Evolutionary conservation across 2,113 vertebrate species (phyloP), one percentile per base, ranked within the genome.

Genomic region (Trachemys scripta): DNA sequence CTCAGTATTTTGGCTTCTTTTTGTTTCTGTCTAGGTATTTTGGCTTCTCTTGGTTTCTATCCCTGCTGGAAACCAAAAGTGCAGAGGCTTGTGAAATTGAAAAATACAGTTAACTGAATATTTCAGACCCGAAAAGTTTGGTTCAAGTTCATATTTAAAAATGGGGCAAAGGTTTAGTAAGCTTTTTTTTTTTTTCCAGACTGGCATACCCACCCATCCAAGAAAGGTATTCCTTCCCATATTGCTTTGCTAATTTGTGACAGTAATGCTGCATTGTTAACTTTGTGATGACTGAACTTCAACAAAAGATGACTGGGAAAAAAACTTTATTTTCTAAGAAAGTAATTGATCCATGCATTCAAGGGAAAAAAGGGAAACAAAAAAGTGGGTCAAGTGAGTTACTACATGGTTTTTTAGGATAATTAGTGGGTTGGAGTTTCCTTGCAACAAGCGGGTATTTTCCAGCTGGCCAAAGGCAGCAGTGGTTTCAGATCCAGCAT

Each of bases 391-490:
- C 90, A 97, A 93, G 83, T 97, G 78, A 95, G 87, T 95, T 97
- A 92, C 84, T 97, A 88, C 90, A 95, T 87, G 85, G 82, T 94
- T 93, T 93, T 93, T 97, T 78, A 85, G 80, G 80, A 80, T 97
- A 97, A 97, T 97, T 92, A 88, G 93, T 80, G 92, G 94, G 87
- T 81, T 96, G 84, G 76, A 86, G 31, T 97, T 97, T 96, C 92
- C 85, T 98, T 96, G 85, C 88, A 95, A 91, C 35, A 94, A 84
- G 27, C 22, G 4, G 89, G 93, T 94, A 88, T 96, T 96, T 97
- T 98, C 97, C 97, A 98, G 96, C 96, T 98, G 97, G 98, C 96
- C 92, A 81, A 27, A 90, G 93, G 96, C 86, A 98, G 94, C 49
- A 85, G 54, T 95, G 87, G 94, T 97, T 96, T 96, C 89, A 97